Evolutionary conservation across 1,140 invertebrate genomes (phyloP).

Genomic region (Galleria mellonella): DNA sequence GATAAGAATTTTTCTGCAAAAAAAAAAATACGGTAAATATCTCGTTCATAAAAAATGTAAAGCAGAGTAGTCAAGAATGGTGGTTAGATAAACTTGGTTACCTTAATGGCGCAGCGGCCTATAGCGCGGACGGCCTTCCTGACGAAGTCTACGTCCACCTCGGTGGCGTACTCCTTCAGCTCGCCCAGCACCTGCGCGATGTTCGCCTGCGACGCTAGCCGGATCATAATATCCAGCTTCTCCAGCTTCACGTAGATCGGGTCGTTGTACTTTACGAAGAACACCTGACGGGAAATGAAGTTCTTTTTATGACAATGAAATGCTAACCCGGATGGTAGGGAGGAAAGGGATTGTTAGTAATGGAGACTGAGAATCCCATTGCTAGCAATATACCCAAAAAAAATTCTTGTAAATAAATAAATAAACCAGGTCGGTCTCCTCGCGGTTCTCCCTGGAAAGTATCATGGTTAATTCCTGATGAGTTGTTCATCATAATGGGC

Average conservation of each 20-base stretch:
- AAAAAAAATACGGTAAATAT: not conserved
- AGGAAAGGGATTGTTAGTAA: too few relatives aligned
- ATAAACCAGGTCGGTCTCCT: too few relatives aligned
- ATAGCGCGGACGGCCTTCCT: slow-evolving; percentile 98
- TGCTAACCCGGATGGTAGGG: too few relatives aligned
- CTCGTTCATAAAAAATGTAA: not conserved
- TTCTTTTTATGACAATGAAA: too few relatives aligned
- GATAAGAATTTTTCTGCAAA: too few relatives aligned
- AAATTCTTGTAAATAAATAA: too few relatives aligned
- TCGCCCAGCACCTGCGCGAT: slow-evolving; percentile 99
- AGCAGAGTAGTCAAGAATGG: too few relatives aligned
- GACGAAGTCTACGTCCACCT: slow-evolving; percentile 99
- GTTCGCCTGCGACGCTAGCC: slow-evolving; percentile 97
- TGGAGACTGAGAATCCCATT: too few relatives aligned
- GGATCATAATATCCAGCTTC: slow-evolving; percentile 99
- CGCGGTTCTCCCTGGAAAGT: too few relatives aligned
- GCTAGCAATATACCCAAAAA: too few relatives aligned
- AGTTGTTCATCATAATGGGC: too few relatives aligned
- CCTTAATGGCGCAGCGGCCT: slow-evolving; percentile 99
- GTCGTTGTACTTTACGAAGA: slow-evolving; percentile 99
- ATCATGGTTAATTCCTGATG: too few relatives aligned
- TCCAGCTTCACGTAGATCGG: slow-evolving; percentile 99
- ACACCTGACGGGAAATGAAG: slow-evolving; percentile 79
- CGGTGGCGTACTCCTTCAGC: slow-evolving; percentile 99
- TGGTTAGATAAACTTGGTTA: slow-evolving; percentile 7